These are phyloP conservation scores for Lophius piscatorius DNA, from an alignment of 2,113 vertebrate species.

Conservation along the genomic window DNA sequence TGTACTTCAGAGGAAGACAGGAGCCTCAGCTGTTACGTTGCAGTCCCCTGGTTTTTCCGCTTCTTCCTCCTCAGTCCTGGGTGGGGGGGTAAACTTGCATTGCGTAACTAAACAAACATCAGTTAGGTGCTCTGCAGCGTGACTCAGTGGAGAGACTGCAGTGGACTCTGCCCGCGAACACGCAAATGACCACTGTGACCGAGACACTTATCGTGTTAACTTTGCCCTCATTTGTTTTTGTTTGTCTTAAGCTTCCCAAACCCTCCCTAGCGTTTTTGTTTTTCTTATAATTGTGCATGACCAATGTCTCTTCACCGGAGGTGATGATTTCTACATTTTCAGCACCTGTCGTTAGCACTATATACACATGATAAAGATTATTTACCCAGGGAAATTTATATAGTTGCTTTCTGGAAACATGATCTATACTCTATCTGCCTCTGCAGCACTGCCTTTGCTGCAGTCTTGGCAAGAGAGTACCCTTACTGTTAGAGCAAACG, in stretches of 20 bases:
- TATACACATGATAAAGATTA: no score
- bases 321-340: no score
- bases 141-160: constrained; percentile 40
- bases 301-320: constrained; percentile 25
- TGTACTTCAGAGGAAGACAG: neutral
- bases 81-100: constrained; percentile 36
- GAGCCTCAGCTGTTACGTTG: constrained; percentile 22
- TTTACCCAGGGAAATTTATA: constrained; percentile 34
- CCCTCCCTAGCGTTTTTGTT: neutral
- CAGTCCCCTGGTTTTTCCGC: constrained; percentile 12
- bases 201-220: constrained; percentile 37
- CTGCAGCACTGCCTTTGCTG: constrained; percentile 58
- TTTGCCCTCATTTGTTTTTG: constrained; percentile 41
- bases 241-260: constrained; percentile 48
- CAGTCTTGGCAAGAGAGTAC: constrained; percentile 65
- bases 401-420: constrained; percentile 23
- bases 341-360: no score
- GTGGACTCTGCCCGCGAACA: constrained; percentile 63
- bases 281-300: neutral
- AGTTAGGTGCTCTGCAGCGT: constrained; percentile 50
- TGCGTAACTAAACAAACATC: constrained; percentile 73
- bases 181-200: constrained; percentile 32
- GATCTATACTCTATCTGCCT: constrained; percentile 29
- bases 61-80: neutral
- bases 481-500: constrained; percentile 29